Percentiles rank a stretch among this genome's conserved stretches.
Conservation (phyloP, 2,797 vertebrate genomes). For the Scyliorhinus canicula region DNA sequence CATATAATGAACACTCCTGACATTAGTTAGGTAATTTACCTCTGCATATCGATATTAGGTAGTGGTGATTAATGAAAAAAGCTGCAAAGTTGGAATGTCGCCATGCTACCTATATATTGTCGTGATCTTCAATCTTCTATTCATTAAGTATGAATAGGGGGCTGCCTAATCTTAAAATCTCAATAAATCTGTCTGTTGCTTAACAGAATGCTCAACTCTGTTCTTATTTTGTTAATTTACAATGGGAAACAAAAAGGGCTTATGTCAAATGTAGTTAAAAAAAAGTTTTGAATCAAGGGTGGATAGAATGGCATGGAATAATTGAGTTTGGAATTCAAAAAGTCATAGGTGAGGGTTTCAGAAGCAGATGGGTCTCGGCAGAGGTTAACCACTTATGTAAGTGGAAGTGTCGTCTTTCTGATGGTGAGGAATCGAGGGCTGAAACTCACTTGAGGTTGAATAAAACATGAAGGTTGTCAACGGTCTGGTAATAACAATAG, state of each 20-base stretch:
- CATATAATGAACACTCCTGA: background rate
- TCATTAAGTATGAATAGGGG: background rate
- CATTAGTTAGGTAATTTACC: background rate
- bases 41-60: background rate
- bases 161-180: background rate
- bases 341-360: background rate
- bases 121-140: background rate
- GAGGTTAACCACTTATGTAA: background rate
- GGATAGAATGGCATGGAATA: background rate
- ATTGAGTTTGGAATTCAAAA: background rate
- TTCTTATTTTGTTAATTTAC: background rate
- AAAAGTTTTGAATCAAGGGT: background rate
- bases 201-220: background rate
- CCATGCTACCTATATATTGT: background rate
- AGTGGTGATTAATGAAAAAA: background rate
- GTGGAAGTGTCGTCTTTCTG: background rate
- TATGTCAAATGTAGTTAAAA: background rate
- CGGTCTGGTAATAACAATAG: too few species aligned
- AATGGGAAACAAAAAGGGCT: background rate
- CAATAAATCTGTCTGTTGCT: background rate
- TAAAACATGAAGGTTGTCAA: background rate
- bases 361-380: background rate
- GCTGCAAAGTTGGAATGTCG: background rate
- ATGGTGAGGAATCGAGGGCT: background rate
- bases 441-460: background rate